Percentiles rank a stretch among this genome's conserved stretches.
phyloP scores from a whole-genome alignment of 1,140 invertebrate genomes.

The Brachystomella parvula region DNA sequence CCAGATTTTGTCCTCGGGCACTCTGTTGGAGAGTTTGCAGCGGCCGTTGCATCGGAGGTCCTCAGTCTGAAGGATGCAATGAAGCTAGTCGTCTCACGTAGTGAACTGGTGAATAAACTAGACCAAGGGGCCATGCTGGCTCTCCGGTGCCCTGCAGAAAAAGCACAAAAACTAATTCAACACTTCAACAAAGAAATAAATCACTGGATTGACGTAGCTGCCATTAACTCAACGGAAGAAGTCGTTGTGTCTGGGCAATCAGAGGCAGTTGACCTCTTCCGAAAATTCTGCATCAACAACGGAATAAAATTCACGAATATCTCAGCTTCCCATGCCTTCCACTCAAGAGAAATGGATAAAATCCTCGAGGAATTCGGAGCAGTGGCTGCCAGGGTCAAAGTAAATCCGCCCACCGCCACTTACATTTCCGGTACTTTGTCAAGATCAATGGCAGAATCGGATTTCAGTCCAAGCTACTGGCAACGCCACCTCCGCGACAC shows the following conservation, averaged over 20 bases:
- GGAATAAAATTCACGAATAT: slow-evolving; percentile 7
- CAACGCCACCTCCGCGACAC: slow-evolving; percentile 15
- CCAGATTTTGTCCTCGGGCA: slow-evolving; percentile 29
- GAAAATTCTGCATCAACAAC: slow-evolving; percentile 8
- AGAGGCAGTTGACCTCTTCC: background rate
- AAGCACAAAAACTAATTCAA: slow-evolving; percentile 9
- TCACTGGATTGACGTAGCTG: slow-evolving; percentile 17
- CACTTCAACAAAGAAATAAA: slow-evolving; percentile 12
- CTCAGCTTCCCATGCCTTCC: slow-evolving; percentile 18
- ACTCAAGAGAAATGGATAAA: slow-evolving; percentile 22
- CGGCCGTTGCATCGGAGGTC: slow-evolving; percentile 19
- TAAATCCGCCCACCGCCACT: background rate
- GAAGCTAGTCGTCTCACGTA: slow-evolving; percentile 16
- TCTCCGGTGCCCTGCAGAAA: slow-evolving; percentile 10
- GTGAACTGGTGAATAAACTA: slow-evolving; percentile 17
- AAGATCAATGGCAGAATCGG: background rate
- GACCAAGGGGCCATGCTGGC: slow-evolving; percentile 24
- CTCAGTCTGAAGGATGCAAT: slow-evolving; percentile 21
- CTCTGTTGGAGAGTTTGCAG: slow-evolving; percentile 30
- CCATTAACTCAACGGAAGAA: slow-evolving; percentile 21
- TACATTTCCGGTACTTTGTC: slow-evolving; percentile 15
- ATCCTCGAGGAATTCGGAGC: slow-evolving; percentile 20
- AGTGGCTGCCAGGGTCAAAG: background rate
- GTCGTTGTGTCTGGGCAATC: slow-evolving; percentile 18
- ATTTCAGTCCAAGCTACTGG: slow-evolving; percentile 19